Base-by-base conservation (phyloP, 2,113 vertebrate genomes). In the Anthoscopus minutus region DNA sequence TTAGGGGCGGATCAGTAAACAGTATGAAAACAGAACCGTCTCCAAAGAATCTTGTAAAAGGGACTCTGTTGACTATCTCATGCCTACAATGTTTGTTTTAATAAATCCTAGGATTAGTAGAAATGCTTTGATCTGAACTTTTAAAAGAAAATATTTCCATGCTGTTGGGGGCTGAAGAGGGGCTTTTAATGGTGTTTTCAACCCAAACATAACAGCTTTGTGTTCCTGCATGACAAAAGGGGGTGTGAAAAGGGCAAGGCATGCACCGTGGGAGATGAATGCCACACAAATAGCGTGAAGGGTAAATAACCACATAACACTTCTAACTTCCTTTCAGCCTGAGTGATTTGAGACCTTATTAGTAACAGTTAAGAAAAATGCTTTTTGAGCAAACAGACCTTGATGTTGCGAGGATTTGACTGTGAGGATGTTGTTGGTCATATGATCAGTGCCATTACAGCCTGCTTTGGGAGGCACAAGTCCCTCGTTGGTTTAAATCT, bases 71-170 rank as follows among this genome's bases (percentile, higher is more conserved):
- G 92, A 94, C 92, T 96, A 84, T 89, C 93, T 95, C 94, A 86
- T 92, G 93, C 91, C 86, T 90, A 62, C 89, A 87, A 85, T 89
- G 95, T 97, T 96, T 94, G 94, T 94, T 95, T 94, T 96, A 95
- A 94, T 92, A 92, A 96, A 92, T 96, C 89, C 93, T 96, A 95
- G 95, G 95, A 96, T 96, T 97, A 96, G 89, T 95, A 73, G 94
- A 94, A 89, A 87, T 86, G 93, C 86, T 96, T 96, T 96, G 90
- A 96, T 95, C 93, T 96, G 88, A 96, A 95, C 92, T 95, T 89
- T 74, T 85, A 88, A 97, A 96, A 84, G 86, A 95, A 96, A 97
- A 96, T 96, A 96, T 93, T 96, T 97, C 93, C 86, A 30, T 96
- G 93, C 93, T 96, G 72, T 95, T 90, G 92, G 91, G 93, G 82